A percentile compares a stretch with the other conserved stretches of the same genome.
Evolutionary conservation across 2,888 invertebrate species (phyloP).

Genomic region (Nephrotoma flavescens): DNA sequence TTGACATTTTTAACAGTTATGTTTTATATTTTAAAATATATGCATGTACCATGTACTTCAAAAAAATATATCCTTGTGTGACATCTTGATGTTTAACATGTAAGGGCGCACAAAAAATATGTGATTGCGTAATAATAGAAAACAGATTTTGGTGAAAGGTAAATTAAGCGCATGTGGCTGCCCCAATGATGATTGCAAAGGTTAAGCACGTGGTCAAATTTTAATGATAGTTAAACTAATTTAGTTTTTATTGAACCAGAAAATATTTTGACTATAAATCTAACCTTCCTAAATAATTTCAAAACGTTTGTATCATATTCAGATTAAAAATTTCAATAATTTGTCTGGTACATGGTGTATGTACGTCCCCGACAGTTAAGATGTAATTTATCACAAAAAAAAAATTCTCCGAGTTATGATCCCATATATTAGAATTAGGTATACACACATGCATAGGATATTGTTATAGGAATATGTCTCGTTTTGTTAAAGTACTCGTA

Average conservation of each 20-base stretch:
- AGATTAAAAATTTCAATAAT: neutral
- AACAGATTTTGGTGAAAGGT: neutral
- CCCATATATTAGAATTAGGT: neutral
- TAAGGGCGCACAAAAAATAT: neutral
- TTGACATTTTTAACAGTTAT: neutral
- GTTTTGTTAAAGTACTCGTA: neutral
- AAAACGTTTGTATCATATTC: too few relatives aligned
- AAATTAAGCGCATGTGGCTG: neutral
- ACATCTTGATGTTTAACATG: neutral
- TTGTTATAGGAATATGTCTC: neutral
- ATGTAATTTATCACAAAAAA: neutral
- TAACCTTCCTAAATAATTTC: too few relatives aligned
- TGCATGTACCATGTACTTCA: neutral
- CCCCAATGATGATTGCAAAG: too few relatives aligned
- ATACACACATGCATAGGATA: neutral
- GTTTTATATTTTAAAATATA: neutral
- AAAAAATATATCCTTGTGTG: neutral
- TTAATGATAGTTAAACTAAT: neutral
- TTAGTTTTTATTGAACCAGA: neutral
- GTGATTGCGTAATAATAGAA: neutral
- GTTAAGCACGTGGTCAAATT: neutral
- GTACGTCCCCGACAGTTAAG: neutral
- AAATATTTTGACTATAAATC: neutral
- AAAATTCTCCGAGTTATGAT: neutral
- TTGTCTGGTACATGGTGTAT: neutral